Evolutionary conservation across 2,113 vertebrate genomes (phyloP), one percentile per base, ranked within the genome.

Genomic region (Sisor rabdophorus): DNA sequence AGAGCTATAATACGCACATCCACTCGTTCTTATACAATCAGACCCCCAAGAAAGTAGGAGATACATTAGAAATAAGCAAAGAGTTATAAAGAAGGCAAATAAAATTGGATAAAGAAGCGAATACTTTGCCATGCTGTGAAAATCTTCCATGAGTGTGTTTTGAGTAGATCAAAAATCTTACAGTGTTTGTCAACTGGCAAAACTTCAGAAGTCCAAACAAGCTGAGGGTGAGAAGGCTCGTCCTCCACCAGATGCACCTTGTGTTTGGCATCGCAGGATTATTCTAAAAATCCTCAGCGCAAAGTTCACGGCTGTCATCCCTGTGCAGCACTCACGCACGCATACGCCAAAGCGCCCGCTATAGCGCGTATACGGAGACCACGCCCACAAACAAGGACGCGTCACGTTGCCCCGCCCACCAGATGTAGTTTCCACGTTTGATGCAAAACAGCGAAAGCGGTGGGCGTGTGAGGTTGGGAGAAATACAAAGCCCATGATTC

Each of bases 401-500:
- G 30, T 70, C 84, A 20, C 2, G 6, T 56, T 55, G 28, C 20
- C 11, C 69, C 83, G 69, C 77, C 85, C 55, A 2, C 2, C 1
- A 2, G 2, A 32, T 32, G 64, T 52, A 70, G 44, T 73, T 50
- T 85, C 81, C 47, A 44, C 3, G 0, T 47, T 28, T 7, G 13
- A 28, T 5, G 15, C 16, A 28, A 20, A 47, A 28, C 47, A 11
- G 15, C 30, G 5, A 28, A 1, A 26, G 2, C 0, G 4, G 1
- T 4, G 20, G 0, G 0, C 10, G 0, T 1, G 9, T 7, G 11
- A 2, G 0, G 0, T 1, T 0, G 1, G 1, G 22, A 20, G 59
- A 44, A 92, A 89, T 87, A 88, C 89, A 89, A 81, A 30, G 73
- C 77, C 87, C 86, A 40, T 3, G 28, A 15, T 11, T 11, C 56